Evolutionary conservation across 2,888 invertebrate genomes (phyloP).

Genomic region (Aethes cnicana): DNA sequence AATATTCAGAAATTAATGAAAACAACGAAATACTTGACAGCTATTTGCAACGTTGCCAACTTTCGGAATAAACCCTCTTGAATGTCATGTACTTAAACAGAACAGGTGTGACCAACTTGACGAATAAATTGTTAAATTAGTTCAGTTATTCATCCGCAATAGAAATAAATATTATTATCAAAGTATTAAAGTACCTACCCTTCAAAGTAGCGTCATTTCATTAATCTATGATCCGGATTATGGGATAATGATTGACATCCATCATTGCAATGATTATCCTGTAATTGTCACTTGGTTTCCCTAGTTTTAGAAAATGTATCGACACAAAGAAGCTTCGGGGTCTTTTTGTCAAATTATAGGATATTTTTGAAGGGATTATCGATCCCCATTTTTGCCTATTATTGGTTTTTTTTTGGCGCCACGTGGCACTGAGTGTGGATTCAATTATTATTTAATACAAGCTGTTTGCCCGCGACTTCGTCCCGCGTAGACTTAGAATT

Average conservation of each 20-base stretch:
- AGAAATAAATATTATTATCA: no score
- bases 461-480: no score
- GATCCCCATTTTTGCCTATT: conserved; percentile 9
- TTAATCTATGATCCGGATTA: conserved; percentile 11
- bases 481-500: no score
- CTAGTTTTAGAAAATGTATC: conserved; percentile 4
- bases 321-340: conserved; percentile 5
- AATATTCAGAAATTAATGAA: no score
- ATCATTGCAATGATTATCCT: conserved; percentile 8
- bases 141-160: no score
- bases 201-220: neutral
- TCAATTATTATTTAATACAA: no score
- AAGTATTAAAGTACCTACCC: neutral
- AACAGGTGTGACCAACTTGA: no score
- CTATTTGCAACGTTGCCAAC: no score
- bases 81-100: no score
- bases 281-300: conserved; percentile 27
- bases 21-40: no score
- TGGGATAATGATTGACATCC: conserved; percentile 15
- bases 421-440: conserved; percentile 9
- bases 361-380: conserved; percentile 25
- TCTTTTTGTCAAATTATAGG: conserved; percentile 26
- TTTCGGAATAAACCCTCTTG: no score
- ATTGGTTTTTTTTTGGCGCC: conserved; percentile 11
- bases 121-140: no score